These are phyloP conservation scores for Pampusana beccarii DNA, from an alignment of 2,113 vertebrate genomes.

Conservation along the genomic window DNA sequence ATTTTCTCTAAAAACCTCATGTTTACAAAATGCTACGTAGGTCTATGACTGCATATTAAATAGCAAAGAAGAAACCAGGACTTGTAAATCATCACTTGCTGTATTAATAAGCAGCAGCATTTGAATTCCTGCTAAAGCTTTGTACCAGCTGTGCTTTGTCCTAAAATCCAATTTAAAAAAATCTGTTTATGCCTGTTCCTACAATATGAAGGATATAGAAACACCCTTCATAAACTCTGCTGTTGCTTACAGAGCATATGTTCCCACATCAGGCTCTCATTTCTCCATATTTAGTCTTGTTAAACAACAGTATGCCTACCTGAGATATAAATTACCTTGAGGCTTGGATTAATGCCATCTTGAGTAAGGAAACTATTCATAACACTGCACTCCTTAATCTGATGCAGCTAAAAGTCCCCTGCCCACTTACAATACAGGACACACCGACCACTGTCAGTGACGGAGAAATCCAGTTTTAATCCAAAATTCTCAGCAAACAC, in stretches of 20 bases:
- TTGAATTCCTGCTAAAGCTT: conserved; percentile 66
- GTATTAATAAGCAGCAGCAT: conserved; percentile 56
- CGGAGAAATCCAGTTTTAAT: neutral
- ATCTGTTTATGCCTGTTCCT: conserved; percentile 60
- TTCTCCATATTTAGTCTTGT: conserved; percentile 34
- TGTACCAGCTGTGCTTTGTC: conserved; percentile 64
- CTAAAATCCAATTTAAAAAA: conserved; percentile 59
- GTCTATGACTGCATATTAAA: conserved; percentile 22
- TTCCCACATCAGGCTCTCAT: neutral
- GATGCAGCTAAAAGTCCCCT: neutral
- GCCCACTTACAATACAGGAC: neutral
- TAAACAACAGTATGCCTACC: conserved; percentile 33
- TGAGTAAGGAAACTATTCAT: neutral
- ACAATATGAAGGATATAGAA: neutral
- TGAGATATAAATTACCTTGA: conserved; percentile 44
- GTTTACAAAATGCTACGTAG: neutral
- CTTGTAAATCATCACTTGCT: conserved; percentile 54
- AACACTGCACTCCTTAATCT: neutral
- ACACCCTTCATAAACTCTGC: neutral
- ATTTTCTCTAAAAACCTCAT: neutral
- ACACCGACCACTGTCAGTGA: accelerated
- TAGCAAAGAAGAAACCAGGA: conserved; percentile 41
- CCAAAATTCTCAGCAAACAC: neutral
- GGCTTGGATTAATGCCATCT: conserved; percentile 15
- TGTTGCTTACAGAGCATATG: neutral